phyloP scores from a whole-genome alignment of 2,113 vertebrate species.

The Geococcyx californianus region DNA sequence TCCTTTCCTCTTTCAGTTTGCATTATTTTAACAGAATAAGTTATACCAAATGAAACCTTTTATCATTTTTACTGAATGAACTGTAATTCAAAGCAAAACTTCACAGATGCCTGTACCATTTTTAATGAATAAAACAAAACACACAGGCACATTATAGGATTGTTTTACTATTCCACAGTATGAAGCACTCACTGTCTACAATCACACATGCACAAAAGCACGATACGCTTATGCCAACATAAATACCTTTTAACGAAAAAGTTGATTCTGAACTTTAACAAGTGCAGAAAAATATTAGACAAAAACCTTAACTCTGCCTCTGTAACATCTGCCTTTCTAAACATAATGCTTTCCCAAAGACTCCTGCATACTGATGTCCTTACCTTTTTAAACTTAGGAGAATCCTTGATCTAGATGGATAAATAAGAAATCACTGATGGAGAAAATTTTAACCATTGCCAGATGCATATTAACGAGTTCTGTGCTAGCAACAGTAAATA shows the following conservation, averaged over 20 bases:
- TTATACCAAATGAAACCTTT: not conserved
- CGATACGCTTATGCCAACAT: not conserved
- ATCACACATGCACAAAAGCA: not conserved
- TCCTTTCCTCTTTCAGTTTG: not conserved
- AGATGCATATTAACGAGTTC: not conserved
- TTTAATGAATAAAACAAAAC: not conserved
- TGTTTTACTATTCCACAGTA: not conserved
- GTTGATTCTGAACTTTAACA: not conserved
- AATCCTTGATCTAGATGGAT: not conserved
- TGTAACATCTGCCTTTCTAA: not conserved
- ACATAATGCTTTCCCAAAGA: not conserved
- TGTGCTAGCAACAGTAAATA: not conserved
- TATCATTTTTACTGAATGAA: not conserved
- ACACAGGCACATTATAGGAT: not conserved
- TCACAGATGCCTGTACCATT: not conserved
- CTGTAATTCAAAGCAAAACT: not conserved
- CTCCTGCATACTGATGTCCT: not conserved
- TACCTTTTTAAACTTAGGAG: not conserved
- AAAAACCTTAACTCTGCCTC: not conserved
- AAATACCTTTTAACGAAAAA: not conserved
- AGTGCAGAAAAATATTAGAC: not conserved
- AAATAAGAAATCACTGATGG: not conserved
- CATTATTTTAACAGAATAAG: not conserved
- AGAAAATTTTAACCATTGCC: slow-evolving; percentile 22
- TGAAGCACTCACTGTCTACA: not conserved